Evolutionary conservation across 2,113 vertebrate genomes (phyloP).

Genomic region (Tetraodon nigroviridis): DNA sequence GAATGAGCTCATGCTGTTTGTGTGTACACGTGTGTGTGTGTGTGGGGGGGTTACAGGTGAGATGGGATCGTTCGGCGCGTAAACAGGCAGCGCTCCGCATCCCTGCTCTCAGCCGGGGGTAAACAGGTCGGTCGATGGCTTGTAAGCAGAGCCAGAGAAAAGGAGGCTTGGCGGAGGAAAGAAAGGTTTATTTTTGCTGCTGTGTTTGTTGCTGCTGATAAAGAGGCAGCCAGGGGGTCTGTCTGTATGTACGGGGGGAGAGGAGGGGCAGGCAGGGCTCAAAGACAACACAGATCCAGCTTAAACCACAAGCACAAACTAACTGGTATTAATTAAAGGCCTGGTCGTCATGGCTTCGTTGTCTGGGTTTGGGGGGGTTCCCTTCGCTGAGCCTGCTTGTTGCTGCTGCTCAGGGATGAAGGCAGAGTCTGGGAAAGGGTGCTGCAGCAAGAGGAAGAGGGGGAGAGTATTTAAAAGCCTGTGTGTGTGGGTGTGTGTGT

Average conservation of each 20-base stretch:
- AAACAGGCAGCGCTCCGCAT: conserved; percentile 50
- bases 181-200: conserved; percentile 42
- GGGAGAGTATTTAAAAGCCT: conserved; percentile 24
- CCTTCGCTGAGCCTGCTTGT: conserved; percentile 1
- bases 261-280: conserved; percentile 16
- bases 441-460: conserved; percentile 4
- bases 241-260: conserved; percentile 37
- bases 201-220: conserved; percentile 44
- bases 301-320: conserved; percentile 34
- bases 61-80: conserved; percentile 38
- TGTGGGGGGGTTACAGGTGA: conserved; percentile 24
- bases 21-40: not conserved
- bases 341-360: conserved; percentile 46
- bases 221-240: conserved; percentile 26
- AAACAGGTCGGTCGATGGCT: conserved; percentile 10
- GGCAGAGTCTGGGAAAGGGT: conserved; percentile 41
- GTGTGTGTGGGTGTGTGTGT: too few species aligned
- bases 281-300: conserved; percentile 50
- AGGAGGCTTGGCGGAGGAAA: conserved; percentile 3
- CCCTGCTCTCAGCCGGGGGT: conserved; percentile 38
- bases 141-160: conserved; percentile 18
- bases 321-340: conserved; percentile 57
- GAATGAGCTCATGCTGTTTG: conserved; percentile 2
- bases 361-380: conserved; percentile 32
- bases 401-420: conserved; percentile 43